Percentiles rank a stretch among this genome's conserved stretches.
Conservation (phyloP, 2,113 vertebrate genomes). For the Laticauda colubrina region DNA sequence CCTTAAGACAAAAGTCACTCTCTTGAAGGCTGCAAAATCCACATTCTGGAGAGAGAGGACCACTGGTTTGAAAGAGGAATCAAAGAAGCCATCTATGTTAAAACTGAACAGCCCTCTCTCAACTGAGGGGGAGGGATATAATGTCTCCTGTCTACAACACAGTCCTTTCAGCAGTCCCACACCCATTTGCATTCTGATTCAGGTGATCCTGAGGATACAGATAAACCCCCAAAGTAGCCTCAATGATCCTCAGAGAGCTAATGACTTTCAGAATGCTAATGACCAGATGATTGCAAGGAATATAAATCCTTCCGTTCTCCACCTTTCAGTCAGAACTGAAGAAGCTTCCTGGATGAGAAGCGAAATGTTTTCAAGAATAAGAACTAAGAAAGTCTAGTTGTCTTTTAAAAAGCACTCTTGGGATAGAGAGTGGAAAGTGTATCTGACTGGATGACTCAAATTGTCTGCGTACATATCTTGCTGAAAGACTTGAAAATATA, state of each 20-base stretch:
- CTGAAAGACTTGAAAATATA: not conserved
- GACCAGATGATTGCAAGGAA: not conserved
- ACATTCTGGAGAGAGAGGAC: not conserved
- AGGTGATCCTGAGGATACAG: not conserved
- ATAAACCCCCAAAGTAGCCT: not conserved
- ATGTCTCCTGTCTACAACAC: not conserved
- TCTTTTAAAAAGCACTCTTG: not conserved
- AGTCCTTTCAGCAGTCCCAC: not conserved
- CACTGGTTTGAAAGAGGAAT: not conserved
- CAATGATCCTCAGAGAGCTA: not conserved
- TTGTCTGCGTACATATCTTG: not conserved
- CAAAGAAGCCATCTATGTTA: not conserved
- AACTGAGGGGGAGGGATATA: not conserved
- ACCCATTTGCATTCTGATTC: not conserved
- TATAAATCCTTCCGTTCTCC: not conserved
- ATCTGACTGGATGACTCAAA: not conserved
- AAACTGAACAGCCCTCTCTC: not conserved
- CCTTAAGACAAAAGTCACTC: not conserved
- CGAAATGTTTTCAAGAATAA: not conserved
- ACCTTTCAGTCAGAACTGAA: not conserved
- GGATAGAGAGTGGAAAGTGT: not conserved
- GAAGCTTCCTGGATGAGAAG: not conserved
- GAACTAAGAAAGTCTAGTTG: not conserved
- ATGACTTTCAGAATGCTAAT: not conserved
- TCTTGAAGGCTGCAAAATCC: not conserved